Conservation (phyloP, 1,140 invertebrate genomes). For the Pseudoatta argentina region DNA sequence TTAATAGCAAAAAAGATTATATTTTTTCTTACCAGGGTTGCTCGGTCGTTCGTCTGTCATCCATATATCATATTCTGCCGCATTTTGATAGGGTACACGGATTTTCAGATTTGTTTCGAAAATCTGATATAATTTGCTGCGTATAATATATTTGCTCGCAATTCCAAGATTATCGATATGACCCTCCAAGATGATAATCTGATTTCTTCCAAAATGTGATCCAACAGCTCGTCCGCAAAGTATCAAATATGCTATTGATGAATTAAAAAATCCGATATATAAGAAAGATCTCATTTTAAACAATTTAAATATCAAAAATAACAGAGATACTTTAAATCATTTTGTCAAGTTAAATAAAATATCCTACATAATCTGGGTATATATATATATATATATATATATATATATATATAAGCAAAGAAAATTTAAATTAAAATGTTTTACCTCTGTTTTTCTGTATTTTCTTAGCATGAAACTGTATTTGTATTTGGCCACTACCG, state of each 20-base stretch:
- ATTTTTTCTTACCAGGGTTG: constrained; percentile 57
- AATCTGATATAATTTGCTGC: constrained; percentile 71
- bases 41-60: constrained; percentile 68
- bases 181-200: constrained; percentile 77
- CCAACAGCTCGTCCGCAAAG: constrained; percentile 79
- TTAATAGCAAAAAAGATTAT: neutral
- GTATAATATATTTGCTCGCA: constrained; percentile 63
- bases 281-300: neutral
- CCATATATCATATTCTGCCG: constrained; percentile 72
- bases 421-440: neutral
- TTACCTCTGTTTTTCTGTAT: constrained; percentile 68
- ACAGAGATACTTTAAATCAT: neutral
- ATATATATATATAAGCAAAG: neutral
- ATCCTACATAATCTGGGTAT: neutral
- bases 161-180: constrained; percentile 55
- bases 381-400: too few species aligned
- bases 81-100: constrained; percentile 71
- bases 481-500: constrained; percentile 38
- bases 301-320: constrained; percentile 4
- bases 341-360: neutral
- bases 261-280: neutral
- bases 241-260: constrained; percentile 73
- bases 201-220: constrained; percentile 75
- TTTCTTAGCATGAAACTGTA: constrained; percentile 74
- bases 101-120: constrained; percentile 69